Evolutionary conservation across 1,140 invertebrate genomes (phyloP).

Genomic region (Apocrypta bakeri): DNA sequence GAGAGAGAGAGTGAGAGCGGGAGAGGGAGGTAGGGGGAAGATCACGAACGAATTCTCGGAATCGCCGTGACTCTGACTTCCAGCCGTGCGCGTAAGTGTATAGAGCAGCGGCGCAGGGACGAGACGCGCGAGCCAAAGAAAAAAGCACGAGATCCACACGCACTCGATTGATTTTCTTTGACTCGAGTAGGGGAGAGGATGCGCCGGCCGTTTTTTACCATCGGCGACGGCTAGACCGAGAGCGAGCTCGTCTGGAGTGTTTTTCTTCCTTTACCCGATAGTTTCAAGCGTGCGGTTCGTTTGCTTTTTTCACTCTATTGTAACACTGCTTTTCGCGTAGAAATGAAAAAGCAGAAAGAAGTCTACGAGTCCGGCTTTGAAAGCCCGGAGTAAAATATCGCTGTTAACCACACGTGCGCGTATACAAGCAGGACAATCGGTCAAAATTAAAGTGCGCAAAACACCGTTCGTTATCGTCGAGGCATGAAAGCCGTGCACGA

Average conservation of each 20-base stretch:
- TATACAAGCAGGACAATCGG: conserved; percentile 3
- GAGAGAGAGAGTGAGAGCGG: background rate
- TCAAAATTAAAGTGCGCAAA: conserved; percentile 13
- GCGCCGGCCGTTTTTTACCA: background rate
- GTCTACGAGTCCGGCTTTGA: too few relatives aligned
- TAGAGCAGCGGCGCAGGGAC: background rate
- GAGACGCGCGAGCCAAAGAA: background rate
- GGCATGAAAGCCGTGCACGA: background rate
- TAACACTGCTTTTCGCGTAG: too few relatives aligned
- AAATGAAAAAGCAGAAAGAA: too few relatives aligned
- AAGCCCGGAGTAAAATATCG: conserved; percentile 12
- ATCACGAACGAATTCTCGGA: conserved; percentile 21
- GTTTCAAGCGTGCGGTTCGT: background rate
- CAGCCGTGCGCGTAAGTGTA: background rate
- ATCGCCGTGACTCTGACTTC: conserved; percentile 11
- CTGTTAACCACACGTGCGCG: background rate
- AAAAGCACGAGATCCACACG: conserved; percentile 9
- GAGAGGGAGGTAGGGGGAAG: background rate
- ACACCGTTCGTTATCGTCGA: background rate
- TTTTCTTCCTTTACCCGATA: background rate
- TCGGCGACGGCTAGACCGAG: background rate
- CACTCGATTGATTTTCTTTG: conserved; percentile 29
- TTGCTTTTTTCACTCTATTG: background rate
- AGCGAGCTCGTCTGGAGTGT: background rate
- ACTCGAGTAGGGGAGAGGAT: background rate